phyloP scores from a whole-genome alignment of 2,113 vertebrate genomes.

The Hippopotamus amphibius region DNA sequence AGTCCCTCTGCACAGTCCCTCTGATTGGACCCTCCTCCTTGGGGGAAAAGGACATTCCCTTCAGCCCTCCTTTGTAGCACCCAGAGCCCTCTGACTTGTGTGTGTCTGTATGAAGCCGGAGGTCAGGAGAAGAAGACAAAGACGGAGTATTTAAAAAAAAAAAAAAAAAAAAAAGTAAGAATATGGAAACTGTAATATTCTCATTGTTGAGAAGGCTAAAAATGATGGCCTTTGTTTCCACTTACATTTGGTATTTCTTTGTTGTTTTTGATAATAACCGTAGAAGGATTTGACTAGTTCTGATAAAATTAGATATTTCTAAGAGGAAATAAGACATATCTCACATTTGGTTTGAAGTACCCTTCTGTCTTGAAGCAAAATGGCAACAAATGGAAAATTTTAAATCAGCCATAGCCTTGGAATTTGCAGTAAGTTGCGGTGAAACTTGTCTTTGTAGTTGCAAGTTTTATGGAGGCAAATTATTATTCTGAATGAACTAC shows the following conservation, averaged over 20 bases:
- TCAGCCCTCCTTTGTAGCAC: background rate
- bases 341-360: background rate
- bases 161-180: background rate
- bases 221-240: slow-evolving; percentile 5
- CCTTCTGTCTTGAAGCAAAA: slow-evolving; percentile 20
- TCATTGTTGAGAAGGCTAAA: background rate
- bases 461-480: background rate
- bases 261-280: background rate
- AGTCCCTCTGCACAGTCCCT: background rate
- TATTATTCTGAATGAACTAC: background rate
- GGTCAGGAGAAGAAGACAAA: background rate
- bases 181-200: background rate
- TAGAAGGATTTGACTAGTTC: background rate
- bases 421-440: background rate
- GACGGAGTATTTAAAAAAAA: background rate
- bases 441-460: background rate
- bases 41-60: background rate
- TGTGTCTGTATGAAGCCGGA: background rate
- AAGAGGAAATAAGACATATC: background rate
- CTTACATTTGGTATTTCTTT: slow-evolving; percentile 18
- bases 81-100: background rate
- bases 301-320: slow-evolving; percentile 35
- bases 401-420: background rate
- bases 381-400: background rate
- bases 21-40: background rate